phyloP scores from a whole-genome alignment of 2,888 invertebrate species.

The Euclidia mi region DNA sequence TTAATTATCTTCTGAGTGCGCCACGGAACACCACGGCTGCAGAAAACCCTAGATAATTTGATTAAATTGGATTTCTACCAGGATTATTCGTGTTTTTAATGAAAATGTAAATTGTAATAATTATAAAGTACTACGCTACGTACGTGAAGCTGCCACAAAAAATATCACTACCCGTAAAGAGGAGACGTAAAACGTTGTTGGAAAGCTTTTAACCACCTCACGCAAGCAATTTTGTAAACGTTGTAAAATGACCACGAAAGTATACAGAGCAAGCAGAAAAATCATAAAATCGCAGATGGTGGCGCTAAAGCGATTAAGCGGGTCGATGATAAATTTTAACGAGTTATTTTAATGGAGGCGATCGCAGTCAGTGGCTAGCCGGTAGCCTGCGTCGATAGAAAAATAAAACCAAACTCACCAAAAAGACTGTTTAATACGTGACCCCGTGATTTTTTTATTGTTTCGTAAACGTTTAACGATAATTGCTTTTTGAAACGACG shows the following conservation, averaged over 20 bases:
- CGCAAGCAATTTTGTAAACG: slow-evolving; percentile 83
- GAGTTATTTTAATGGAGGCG: slow-evolving; percentile 90
- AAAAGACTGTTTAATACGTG: slow-evolving; percentile 81
- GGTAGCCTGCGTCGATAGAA: slow-evolving; percentile 86
- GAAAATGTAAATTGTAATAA: slow-evolving; percentile 66
- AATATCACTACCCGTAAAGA: slow-evolving; percentile 54
- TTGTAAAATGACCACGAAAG: slow-evolving; percentile 87
- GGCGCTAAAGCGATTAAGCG: slow-evolving; percentile 90
- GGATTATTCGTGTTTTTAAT: slow-evolving; percentile 70
- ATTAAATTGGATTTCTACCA: slow-evolving; percentile 79
- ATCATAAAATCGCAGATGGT: slow-evolving; percentile 90
- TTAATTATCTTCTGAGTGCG: slow-evolving; percentile 87
- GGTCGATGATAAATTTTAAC: slow-evolving; percentile 90
- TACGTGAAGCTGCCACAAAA: slow-evolving; percentile 44
- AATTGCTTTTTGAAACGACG: slow-evolving; percentile 60
- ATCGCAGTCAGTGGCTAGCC: slow-evolving; percentile 88
- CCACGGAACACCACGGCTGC: slow-evolving; percentile 75
- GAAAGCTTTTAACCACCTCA: slow-evolving; percentile 72
- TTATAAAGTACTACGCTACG: slow-evolving; percentile 51
- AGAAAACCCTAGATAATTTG: slow-evolving; percentile 81
- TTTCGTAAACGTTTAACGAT: slow-evolving; percentile 66
- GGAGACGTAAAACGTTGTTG: slow-evolving; percentile 56
- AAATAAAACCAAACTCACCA: slow-evolving; percentile 85
- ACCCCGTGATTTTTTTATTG: slow-evolving; percentile 72
- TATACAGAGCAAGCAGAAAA: slow-evolving; percentile 88